These are phyloP conservation scores for Galerucella nymphaeae DNA, from an alignment of 2,888 invertebrate species.

Conservation along the genomic window DNA sequence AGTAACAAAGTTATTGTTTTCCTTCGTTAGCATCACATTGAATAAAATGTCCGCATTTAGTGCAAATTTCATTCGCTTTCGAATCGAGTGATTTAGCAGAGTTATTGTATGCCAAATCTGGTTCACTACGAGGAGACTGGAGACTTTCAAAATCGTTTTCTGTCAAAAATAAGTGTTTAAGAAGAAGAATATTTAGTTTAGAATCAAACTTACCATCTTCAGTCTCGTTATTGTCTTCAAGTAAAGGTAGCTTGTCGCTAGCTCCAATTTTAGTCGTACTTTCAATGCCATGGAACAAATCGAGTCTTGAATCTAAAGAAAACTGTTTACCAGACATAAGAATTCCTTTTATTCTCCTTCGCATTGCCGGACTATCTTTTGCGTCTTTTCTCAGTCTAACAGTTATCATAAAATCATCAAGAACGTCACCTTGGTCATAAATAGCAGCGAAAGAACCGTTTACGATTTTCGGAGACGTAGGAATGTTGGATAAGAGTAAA, in stretches of 20 bases:
- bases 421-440: conserved; percentile 81
- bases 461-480: conserved; percentile 96
- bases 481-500: conserved; percentile 91
- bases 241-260: conserved; percentile 51
- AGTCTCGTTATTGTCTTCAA: conserved; percentile 59
- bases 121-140: conserved; percentile 40
- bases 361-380: conserved; percentile 85
- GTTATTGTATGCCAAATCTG: conserved; percentile 51
- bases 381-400: conserved; percentile 73
- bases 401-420: conserved; percentile 79
- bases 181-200: background rate
- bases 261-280: conserved; percentile 46
- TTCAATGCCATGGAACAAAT: conserved; percentile 82
- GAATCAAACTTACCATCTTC: conserved; percentile 51
- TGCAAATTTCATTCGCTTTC: conserved; percentile 53
- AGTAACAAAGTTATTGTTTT: conserved; percentile 1
- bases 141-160: conserved; percentile 43
- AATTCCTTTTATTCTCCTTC: conserved; percentile 87
- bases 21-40: conserved; percentile 5
- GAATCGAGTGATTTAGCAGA: conserved; percentile 70
- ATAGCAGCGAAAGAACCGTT: conserved; percentile 94
- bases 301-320: conserved; percentile 91
- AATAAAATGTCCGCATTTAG: conserved; percentile 60
- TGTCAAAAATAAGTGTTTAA: conserved; percentile 18
- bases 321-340: conserved; percentile 92